A percentile compares a stretch with the other conserved stretches of the same genome.
phyloP scores from a whole-genome alignment of 2,888 invertebrate genomes.

The Eilema griseolum region DNA sequence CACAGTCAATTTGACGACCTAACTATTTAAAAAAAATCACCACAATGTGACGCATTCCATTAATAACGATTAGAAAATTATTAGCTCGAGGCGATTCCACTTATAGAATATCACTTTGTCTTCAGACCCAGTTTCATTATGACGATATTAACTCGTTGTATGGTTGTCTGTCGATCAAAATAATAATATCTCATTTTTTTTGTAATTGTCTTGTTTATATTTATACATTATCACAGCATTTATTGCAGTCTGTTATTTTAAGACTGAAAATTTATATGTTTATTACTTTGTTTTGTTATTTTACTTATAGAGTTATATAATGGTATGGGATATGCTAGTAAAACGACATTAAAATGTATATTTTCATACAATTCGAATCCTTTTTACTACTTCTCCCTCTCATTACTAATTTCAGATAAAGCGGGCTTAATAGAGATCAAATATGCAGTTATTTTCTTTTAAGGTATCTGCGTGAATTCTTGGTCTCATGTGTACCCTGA shows the following conservation, averaged over 20 bases:
- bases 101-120: no score
- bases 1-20: no score
- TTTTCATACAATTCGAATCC: slow-evolving; percentile 43
- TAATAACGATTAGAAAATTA: no score
- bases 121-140: neutral
- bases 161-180: neutral
- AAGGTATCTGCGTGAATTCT: no score
- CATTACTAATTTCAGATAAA: neutral
- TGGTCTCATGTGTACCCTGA: no score
- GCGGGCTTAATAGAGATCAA: neutral
- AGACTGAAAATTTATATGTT: slow-evolving; percentile 22
- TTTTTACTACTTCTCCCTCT: slow-evolving; percentile 15
- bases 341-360: slow-evolving; percentile 57
- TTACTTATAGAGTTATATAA: slow-evolving; percentile 45
- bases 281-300: slow-evolving; percentile 36
- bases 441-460: no score
- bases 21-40: no score
- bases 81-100: no score
- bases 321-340: slow-evolving; percentile 56
- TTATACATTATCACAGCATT: slow-evolving; percentile 22
- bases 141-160: neutral
- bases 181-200: slow-evolving; percentile 8
- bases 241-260: slow-evolving; percentile 24
- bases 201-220: slow-evolving; percentile 36
- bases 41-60: no score